Conservation (phyloP, 2,888 invertebrate genomes). For the Lochmaea crataegi region DNA sequence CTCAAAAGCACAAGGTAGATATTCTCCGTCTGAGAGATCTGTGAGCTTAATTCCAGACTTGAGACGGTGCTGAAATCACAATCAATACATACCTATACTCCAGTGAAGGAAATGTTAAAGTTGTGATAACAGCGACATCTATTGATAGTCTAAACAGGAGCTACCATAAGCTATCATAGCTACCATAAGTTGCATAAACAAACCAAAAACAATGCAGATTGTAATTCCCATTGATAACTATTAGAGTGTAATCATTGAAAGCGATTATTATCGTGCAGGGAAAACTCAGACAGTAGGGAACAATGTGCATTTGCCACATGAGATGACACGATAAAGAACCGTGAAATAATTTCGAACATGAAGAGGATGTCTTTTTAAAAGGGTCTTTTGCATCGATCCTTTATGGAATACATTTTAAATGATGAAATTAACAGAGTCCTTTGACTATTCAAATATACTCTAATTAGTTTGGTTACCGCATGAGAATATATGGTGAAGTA, state of each 20-base stretch:
- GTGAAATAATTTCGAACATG: slow-evolving; percentile 20
- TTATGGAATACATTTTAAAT: slow-evolving; percentile 17
- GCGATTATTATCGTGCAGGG: neutral
- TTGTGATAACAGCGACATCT: too few species aligned
- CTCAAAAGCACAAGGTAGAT: too few species aligned
- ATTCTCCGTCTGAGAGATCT: too few species aligned
- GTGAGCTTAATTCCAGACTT: too few species aligned
- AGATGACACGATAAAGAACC: slow-evolving; percentile 19
- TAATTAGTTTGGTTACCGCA: slow-evolving; percentile 35
- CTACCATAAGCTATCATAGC: too few species aligned
- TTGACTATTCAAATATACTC: slow-evolving; percentile 35
- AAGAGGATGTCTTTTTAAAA: slow-evolving; percentile 22
- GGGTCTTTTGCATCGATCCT: slow-evolving; percentile 25
- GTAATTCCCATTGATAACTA: too few species aligned
- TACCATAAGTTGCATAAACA: too few species aligned
- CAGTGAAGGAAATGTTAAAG: too few species aligned
- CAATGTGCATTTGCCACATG: slow-evolving; percentile 29
- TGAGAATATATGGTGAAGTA: slow-evolving; percentile 15
- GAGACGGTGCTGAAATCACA: too few species aligned
- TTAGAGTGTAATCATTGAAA: neutral
- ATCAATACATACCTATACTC: too few species aligned
- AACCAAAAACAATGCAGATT: too few species aligned
- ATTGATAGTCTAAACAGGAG: too few species aligned
- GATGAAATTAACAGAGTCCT: slow-evolving; percentile 29
- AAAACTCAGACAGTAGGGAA: neutral